Percentiles rank a stretch among this genome's conserved stretches.
Conservation (phyloP, 2,888 invertebrate species). For the Synanthedon andrenaeformis region DNA sequence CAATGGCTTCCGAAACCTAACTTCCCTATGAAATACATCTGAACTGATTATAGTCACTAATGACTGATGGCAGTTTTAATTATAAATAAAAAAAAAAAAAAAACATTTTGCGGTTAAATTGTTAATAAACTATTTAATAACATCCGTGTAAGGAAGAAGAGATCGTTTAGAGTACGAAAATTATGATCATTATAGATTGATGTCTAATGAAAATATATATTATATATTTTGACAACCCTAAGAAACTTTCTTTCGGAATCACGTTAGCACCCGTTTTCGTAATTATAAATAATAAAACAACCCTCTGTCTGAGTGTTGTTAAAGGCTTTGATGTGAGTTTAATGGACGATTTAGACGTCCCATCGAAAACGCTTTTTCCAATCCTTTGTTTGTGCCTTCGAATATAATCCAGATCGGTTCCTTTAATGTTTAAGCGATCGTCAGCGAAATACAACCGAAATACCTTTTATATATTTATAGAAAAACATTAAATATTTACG, state of each 20-base stretch:
- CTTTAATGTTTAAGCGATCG: constrained; percentile 1
- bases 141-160: too few relatives aligned
- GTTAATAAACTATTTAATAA: too few relatives aligned
- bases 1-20: too few relatives aligned
- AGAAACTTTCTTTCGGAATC: constrained; percentile 18
- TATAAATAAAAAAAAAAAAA: too few relatives aligned
- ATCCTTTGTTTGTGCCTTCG: constrained; percentile 7
- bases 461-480: background rate
- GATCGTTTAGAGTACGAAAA: too few relatives aligned
- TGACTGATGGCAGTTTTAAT: too few relatives aligned
- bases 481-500: too few relatives aligned
- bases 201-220: too few relatives aligned
- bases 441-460: background rate
- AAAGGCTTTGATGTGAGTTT: constrained; percentile 26
- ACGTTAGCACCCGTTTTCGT: constrained; percentile 22
- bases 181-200: too few relatives aligned
- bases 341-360: constrained; percentile 26
- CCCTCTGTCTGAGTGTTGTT: constrained; percentile 9
- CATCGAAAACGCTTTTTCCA: constrained; percentile 9
- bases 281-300: constrained; percentile 29
- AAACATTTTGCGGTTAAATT: too few relatives aligned
- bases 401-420: constrained; percentile 4
- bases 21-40: too few relatives aligned
- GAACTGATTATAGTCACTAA: too few relatives aligned
- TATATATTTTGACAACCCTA: constrained; percentile 11